Base-by-base conservation (phyloP, 2,888 invertebrate genomes). In the Alviniconcha strummeri region DNA sequence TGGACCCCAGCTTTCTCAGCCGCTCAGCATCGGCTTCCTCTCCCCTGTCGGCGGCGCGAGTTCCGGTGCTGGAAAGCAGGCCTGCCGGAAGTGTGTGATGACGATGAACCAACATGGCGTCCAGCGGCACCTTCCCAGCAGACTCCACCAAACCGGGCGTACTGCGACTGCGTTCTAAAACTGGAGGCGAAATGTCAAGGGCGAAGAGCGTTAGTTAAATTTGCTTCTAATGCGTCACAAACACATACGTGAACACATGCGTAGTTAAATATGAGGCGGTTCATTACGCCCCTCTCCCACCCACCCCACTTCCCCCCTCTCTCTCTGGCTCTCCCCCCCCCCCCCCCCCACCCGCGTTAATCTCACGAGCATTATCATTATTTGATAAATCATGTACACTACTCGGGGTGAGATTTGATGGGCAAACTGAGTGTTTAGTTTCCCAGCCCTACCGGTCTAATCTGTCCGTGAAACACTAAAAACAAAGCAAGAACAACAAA, bases 91-190 rank as follows among this genome's bases (percentile, higher is more conserved):
- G 90, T 5, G 90, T 91, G 83, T 90, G 89, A 76, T 91, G 90
- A 15, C 91, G 88, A 7, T 88, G 87, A 54, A 92, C 88, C 79
- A 87, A 83, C 89, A 90, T 89, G 54, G 89, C 84, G 75, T 92
- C 90, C 81, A 93, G 83, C 1, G 98, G 96, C 89, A 97, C 95
- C 92, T 97, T 96, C 85, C 98, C 98, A 90, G 96, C 96, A 84
- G 98, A 97, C 94, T 99, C 98, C 90, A 99, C 97, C 90, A 98
- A 95, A 77, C 98, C 98, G 17, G 99, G 98, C 85, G 99, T 98
- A 91, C 98, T 98, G 93, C 97, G 97, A 94, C 98, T 98, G 64
- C 86, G 76, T 54, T 82, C 82, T 55, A 82, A 55, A 0, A 69
- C 82, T 82, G 82, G 9, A 17, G 19, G 5, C 19, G 2, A 60